Evolutionary conservation across 2,888 invertebrate genomes (phyloP).

Genomic region (Morpho achilles): DNA sequence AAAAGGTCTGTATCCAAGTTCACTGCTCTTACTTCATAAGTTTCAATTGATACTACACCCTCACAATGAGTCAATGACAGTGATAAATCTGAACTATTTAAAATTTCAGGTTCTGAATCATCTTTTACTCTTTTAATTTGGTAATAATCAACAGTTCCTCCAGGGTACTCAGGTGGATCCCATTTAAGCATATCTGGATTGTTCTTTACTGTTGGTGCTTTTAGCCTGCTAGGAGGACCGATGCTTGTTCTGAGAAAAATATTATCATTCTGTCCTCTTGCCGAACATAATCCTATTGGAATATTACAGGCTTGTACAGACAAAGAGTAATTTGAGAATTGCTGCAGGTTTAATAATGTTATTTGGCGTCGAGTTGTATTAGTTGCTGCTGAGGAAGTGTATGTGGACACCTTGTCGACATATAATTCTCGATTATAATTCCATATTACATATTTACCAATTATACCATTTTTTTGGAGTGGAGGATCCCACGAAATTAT

Average conservation of each 20-base stretch:
- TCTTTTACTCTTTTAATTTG: constrained; percentile 71
- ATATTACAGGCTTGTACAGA: constrained; percentile 84
- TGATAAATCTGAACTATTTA: constrained; percentile 49
- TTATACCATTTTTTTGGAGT: constrained; percentile 83
- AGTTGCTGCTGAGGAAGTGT: constrained; percentile 29
- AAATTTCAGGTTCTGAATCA: constrained; percentile 38
- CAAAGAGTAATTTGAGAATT: constrained; percentile 84
- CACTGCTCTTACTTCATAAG: constrained; percentile 63
- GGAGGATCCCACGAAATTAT: constrained; percentile 85
- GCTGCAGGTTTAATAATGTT: constrained; percentile 62
- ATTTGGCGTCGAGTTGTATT: constrained; percentile 45
- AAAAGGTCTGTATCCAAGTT: constrained; percentile 56
- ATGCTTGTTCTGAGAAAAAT: constrained; percentile 79
- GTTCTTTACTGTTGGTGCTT: constrained; percentile 44
- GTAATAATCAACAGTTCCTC: constrained; percentile 79
- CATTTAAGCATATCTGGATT: constrained; percentile 63
- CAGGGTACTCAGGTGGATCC: constrained; percentile 67
- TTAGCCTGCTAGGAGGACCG: constrained; percentile 75
- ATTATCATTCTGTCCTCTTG: constrained; percentile 59
- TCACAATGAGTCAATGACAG: constrained; percentile 49
- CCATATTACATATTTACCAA: constrained; percentile 82
- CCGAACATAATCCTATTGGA: constrained; percentile 81
- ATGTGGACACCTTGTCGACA: constrained; percentile 38
- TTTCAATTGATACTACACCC: constrained; percentile 49
- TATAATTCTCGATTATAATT: constrained; percentile 57